Percentiles rank a stretch among this genome's conserved stretches.
Evolutionary conservation across 35 echinoderm and acorn worm genomes (phyloP).

Genomic region (Eucidaris tribuloides): DNA sequence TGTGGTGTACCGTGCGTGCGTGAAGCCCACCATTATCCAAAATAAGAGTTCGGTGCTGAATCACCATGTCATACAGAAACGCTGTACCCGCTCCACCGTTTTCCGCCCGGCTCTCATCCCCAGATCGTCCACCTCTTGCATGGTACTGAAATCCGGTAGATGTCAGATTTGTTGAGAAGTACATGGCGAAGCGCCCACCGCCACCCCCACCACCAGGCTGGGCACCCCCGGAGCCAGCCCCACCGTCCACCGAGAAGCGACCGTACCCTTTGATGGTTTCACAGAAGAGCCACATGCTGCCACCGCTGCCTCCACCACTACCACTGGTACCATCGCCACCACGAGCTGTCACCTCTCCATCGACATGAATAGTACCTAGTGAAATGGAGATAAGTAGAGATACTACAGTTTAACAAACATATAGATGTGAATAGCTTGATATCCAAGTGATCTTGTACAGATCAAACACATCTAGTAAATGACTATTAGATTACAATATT

Average conservation of each 20-base stretch:
- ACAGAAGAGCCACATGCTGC: constrained; percentile 83
- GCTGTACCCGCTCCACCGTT: constrained; percentile 84
- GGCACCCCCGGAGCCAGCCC: constrained; percentile 33
- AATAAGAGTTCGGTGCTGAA: constrained; percentile 75
- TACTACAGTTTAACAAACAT: too few species aligned
- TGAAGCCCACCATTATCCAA: constrained; percentile 84
- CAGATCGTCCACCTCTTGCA: constrained; percentile 64
- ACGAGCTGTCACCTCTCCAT: constrained; percentile 89
- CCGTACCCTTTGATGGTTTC: constrained; percentile 86
- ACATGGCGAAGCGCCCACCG: constrained; percentile 80
- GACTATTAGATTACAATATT: too few species aligned
- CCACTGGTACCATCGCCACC: constrained; percentile 59
- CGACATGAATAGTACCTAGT: constrained; percentile 69
- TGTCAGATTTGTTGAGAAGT: constrained; percentile 82
- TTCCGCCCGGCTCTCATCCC: constrained; percentile 26
- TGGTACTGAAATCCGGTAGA: constrained; percentile 76
- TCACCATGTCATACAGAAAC: constrained; percentile 79
- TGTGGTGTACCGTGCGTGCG: constrained; percentile 32
- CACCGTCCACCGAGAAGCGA: constrained; percentile 62
- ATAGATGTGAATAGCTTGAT: too few species aligned
- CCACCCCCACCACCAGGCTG: constrained; percentile 66
- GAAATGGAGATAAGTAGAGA: too few species aligned
- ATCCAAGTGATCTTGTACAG: too few species aligned
- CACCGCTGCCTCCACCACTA: constrained; percentile 82
- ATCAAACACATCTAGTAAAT: too few species aligned